phyloP scores from a whole-genome alignment of 2,797 vertebrate species.

The Hipposideros larvatus region DNA sequence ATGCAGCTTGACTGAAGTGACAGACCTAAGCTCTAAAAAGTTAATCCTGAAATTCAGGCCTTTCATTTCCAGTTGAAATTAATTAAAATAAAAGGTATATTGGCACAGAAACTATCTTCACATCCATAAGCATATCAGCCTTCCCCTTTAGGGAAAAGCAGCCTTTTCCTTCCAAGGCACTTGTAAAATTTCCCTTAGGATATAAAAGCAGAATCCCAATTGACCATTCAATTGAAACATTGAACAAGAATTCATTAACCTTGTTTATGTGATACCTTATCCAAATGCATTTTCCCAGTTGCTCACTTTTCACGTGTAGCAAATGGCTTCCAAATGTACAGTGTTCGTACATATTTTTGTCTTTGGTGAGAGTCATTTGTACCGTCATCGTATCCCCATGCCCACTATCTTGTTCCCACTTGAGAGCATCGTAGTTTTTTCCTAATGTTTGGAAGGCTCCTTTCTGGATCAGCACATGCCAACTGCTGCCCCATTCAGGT shows the following conservation, averaged over 20 bases:
- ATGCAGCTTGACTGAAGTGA: not conserved
- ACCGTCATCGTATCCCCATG: not conserved
- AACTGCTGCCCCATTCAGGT: not conserved
- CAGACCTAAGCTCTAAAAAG: not conserved
- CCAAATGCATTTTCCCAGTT: not conserved
- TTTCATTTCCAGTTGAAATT: not conserved
- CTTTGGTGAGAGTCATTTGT: not conserved
- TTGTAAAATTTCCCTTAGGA: slow-evolving; percentile 42
- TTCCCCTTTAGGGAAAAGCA: not conserved
- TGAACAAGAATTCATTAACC: slow-evolving; percentile 18
- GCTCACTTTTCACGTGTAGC: not conserved
- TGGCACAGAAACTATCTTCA: slow-evolving; percentile 11
- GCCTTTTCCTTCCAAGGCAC: not conserved
- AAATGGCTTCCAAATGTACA: not conserved
- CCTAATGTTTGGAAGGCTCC: not conserved
- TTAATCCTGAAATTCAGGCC: not conserved
- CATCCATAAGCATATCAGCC: not conserved
- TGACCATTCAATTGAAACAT: not conserved
- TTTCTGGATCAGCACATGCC: not conserved
- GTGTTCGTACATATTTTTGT: not conserved
- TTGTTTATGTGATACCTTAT: not conserved
- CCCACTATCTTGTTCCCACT: not conserved
- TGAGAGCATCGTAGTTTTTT: not conserved
- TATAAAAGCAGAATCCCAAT: not conserved
- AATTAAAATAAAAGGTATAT: not conserved